Evolutionary conservation across 2,888 invertebrate species (phyloP), one percentile per base, ranked within the genome.

Genomic region (Carterocephalus palaemon): DNA sequence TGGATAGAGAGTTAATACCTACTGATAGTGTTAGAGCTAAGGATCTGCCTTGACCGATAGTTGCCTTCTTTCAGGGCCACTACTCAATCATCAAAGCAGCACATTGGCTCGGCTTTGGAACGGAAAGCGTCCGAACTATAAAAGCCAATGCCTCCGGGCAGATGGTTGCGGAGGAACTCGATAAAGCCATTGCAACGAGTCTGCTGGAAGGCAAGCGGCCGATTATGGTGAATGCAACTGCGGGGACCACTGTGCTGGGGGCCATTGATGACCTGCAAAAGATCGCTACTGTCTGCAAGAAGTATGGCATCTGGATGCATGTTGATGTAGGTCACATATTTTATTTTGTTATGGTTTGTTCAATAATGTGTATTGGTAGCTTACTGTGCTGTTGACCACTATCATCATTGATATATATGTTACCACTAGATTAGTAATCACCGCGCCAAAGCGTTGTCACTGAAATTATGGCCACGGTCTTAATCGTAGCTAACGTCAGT

Each of bases 71-170:
- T 10, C 75, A 90, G 89, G 89, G 92, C 22, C 96, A 96, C 70
- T 96, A 96, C 65, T 95, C 96, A 1, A 89, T 95, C 7, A 88
- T 89, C 60, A 94, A 95, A 77, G 92, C 92, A 3, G 93, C 93
- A 0, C 91, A 94, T 57, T 94, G 94, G 91, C 81, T 96, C 6
- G 96, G 96, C 0, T 80, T 96, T n/a, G 96, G 96, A 0, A 91
- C 91, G 0, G 91, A 95, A 12, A 92, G 92, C 55, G 70, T 90
- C 15, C 75, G 90, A 19, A 67, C 86, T 55, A 90, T 96, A 3
- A 88, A 89, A 61, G 91, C 92, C 0, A 93, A 95, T 60, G 72
- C 79, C 1, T 62, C 70, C 2, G 95, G 95, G 0, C 88, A 91
- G 56, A 94, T 95, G 91, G 59, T 89, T 1, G 74, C 89, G 0